Evolutionary conservation across 2,113 vertebrate species (phyloP).

Genomic region (Orthonyx spaldingii): DNA sequence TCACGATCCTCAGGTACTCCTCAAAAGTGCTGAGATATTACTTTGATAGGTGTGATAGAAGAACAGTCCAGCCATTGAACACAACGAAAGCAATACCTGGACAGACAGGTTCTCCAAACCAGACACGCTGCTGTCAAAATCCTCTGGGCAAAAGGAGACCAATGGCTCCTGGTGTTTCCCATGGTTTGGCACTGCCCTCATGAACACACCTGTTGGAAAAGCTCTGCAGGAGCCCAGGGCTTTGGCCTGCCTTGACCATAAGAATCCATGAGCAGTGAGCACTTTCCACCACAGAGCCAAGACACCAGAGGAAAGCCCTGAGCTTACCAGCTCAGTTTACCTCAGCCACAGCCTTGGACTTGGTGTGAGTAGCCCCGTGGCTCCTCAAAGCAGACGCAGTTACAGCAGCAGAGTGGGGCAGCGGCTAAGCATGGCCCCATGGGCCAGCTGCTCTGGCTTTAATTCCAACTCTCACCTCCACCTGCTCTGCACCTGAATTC

Average conservation of each 20-base stretch:
- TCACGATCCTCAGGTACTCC: background rate
- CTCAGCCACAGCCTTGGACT: background rate
- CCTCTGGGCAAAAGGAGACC: background rate
- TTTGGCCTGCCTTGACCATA: background rate
- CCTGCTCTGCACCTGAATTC: background rate
- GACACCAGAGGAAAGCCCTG: background rate
- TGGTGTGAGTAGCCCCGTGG: fast-evolving
- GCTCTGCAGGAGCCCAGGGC: background rate
- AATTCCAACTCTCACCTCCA: background rate
- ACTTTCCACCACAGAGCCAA: background rate
- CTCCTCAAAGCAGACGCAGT: background rate
- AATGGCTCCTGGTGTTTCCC: background rate
- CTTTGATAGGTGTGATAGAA: background rate
- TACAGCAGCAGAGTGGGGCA: background rate
- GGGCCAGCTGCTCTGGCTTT: background rate
- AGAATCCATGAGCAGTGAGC: background rate
- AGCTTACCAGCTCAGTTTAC: background rate
- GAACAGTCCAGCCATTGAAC: background rate
- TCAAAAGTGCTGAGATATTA: background rate
- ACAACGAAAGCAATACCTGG: background rate
- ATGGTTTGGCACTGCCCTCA: background rate
- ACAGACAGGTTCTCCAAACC: slow-evolving; percentile 22
- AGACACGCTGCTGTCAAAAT: background rate
- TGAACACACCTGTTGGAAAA: background rate
- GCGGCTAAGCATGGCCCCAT: background rate